Conservation (phyloP, 2,797 vertebrate genomes). For the Coccyzus lansbergi region DNA sequence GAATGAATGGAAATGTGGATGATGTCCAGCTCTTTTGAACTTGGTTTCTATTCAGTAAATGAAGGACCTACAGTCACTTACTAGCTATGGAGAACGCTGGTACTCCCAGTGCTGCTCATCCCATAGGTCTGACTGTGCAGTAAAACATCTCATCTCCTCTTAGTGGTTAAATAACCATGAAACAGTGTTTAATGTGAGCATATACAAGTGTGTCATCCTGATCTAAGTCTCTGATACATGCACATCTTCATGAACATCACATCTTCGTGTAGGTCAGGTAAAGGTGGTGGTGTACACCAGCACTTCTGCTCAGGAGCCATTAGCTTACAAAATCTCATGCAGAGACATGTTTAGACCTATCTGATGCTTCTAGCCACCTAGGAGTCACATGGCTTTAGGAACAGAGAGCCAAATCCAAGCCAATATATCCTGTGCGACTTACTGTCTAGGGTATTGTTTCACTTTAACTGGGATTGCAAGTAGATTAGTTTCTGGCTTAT, state of each 20-base stretch:
- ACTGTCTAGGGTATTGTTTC: neutral
- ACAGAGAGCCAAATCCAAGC: neutral
- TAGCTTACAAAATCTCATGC: neutral
- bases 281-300: neutral
- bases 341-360: neutral
- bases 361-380: neutral
- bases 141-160: neutral
- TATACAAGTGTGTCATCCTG: neutral
- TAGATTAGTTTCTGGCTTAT: neutral
- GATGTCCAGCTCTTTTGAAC: constrained; percentile 22
- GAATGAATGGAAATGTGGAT: constrained; percentile 5
- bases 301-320: neutral
- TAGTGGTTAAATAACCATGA: neutral
- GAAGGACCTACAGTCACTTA: neutral
- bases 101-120: neutral
- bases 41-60: neutral
- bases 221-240: neutral
- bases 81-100: neutral
- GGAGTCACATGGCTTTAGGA: neutral
- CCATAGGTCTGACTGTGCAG: neutral
- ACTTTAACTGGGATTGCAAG: neutral
- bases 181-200: neutral
- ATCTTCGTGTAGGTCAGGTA: neutral
- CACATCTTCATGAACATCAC: neutral
- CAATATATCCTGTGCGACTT: neutral